Evolutionary conservation across 92 coral and sea anemone species (phyloP), one percentile per base, ranked within the genome.

Genomic region (Epizoanthus scotinus): DNA sequence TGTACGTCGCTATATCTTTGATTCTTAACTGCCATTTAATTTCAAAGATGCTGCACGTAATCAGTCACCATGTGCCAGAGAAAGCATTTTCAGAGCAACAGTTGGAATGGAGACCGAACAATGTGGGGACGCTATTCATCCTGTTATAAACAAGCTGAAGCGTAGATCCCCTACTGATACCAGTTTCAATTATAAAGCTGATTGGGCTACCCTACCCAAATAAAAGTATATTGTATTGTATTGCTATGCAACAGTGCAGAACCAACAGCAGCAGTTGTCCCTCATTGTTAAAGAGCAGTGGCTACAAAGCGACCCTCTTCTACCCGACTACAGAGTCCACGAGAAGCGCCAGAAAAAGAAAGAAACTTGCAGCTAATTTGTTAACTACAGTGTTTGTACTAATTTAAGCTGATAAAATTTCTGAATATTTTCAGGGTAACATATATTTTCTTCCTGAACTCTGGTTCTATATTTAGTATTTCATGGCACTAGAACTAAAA

Each of bases 231-330:
- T n/a, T n/a, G n/a, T n/a, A n/a, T n/a, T n/a, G n/a, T n/a, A n/a
- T n/a, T 24, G 50, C 18, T 34, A 67, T 3, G 53, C 72, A 38
- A 40, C 72, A 6, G 55, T 67, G 54, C 71, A 65, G 36, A 65
- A 65, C 18, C 22, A 31, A 20, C 71, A 65, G 50, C 50, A 65
- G 71, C 71, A 65, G 26, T 21, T 65, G 71, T 65, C 71, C 5
- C 50, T 65, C 36, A 42, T 65, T 65, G 71, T 65, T 1, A 34
- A 66, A 47, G 71, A 67, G 38, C 54, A 67, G 21, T 67, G 72
- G 50, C 72, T 42, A 18, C 54, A 67, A 8, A 67, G 72, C 1
- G 52, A 67, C 42, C 54, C 72, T 34, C 14, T 36, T 29, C 72
- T 59, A 10, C 64, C 25, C 10, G 26, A 59, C 14, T 60, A 60